These are phyloP conservation scores for Druceiella hillmani DNA, from an alignment of 2,888 invertebrate species.

Conservation along the genomic window DNA sequence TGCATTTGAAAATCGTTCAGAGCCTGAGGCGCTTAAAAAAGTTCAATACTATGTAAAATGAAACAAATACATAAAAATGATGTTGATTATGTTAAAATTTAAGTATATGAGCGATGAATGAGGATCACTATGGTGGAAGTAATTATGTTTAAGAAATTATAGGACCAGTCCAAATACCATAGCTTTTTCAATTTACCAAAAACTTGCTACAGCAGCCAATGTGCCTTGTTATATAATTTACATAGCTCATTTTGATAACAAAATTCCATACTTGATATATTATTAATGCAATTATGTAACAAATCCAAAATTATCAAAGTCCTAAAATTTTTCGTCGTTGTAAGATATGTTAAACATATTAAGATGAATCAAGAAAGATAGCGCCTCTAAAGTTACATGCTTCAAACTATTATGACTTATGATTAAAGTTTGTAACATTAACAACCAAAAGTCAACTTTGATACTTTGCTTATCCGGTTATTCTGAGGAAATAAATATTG, in stretches of 20 bases:
- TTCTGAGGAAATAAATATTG: constrained; percentile 71
- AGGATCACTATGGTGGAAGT: constrained; percentile 74
- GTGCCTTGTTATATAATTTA: constrained; percentile 81
- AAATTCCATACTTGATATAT: constrained; percentile 71
- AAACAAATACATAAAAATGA: no score
- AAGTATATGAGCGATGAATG: constrained; percentile 52
- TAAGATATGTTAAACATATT: constrained; percentile 77
- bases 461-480: constrained; percentile 73
- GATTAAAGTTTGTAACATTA: constrained; percentile 72
- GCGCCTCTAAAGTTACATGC: constrained; percentile 76
- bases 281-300: constrained; percentile 76
- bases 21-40: no score
- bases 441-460: constrained; percentile 77
- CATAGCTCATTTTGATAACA: constrained; percentile 69
- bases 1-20: no score
- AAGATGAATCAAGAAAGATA: constrained; percentile 73
- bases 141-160: constrained; percentile 75
- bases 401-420: constrained; percentile 77
- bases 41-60: no score
- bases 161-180: constrained; percentile 70
- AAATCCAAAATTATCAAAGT: constrained; percentile 75
- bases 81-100: no score
- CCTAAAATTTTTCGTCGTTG: constrained; percentile 68
- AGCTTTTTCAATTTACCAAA: constrained; percentile 75
- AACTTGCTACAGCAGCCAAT: constrained; percentile 71